Base-by-base conservation (phyloP, 2,113 vertebrate species). In the Tetrao urogallus region DNA sequence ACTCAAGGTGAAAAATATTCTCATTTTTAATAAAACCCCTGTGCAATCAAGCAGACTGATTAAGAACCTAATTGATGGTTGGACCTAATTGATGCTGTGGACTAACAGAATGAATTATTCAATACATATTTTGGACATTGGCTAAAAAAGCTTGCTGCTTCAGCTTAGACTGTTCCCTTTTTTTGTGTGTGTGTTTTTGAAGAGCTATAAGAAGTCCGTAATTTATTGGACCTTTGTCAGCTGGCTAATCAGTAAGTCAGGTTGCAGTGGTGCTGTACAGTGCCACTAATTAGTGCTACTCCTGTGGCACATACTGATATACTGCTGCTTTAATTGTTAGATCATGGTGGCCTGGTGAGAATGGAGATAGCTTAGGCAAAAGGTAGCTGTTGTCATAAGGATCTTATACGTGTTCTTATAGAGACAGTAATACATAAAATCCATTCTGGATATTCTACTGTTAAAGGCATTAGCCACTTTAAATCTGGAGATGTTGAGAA, bases 221-320 rank as follows among this genome's bases (percentile, higher is more conserved):
- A 27, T 32, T 16, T 21, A 8, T 8, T 18, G 4, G 54, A 74
- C 42, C 38, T 75, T 17, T 64, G 76, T 92, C 54, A 70, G 11
- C 10, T 79, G 42, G 11, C 57, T 84, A n/a, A 43, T 21, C 30
- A 36, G 21, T 27, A 42, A 63, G 45, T 75, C 38, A 13, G 34
- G 8, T 7, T 0, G 2, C 61, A 22, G 28, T 13, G 36, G 24
- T 48, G 43, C 47, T 28, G 13, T 72, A 9, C n/a, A 19, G 21
- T 27, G 38, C 6, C 0, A 0, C 61, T 73, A 15, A 54, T 6
- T 32, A 71, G 38, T 20, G 36, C 36, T n/a, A 50, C 4, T 64
- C 12, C 42, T 72, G 22, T 60, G 47, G 11, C 30, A 10, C 18
- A 6, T 47, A 3, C 32, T 32, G 42, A 40, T 28, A 25, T 18